Percentiles rank a stretch among this genome's conserved stretches.
Evolutionary conservation across 1,140 invertebrate species (phyloP).

Genomic region (Leptoteleia sp.): DNA sequence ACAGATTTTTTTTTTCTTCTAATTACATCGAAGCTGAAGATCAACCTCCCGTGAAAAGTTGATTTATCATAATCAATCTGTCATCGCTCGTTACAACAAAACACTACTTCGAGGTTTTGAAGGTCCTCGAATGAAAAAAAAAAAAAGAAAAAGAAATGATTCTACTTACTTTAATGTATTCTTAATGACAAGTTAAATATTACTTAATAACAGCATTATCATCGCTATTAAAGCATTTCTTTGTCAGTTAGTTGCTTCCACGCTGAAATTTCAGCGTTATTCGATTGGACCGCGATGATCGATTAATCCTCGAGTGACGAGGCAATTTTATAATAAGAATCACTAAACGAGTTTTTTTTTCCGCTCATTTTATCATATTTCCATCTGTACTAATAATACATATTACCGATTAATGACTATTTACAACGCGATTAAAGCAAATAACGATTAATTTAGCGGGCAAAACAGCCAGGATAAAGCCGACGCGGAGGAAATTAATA

Average conservation of each 20-base stretch:
- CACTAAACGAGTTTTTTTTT: slow-evolving; percentile 1
- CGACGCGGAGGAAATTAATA: too few species aligned
- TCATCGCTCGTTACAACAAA: background rate
- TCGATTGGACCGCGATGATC: slow-evolving; percentile 25
- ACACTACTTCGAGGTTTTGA: too few species aligned
- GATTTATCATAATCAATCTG: slow-evolving; percentile 8
- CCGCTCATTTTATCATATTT: background rate
- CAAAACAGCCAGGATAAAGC: too few species aligned
- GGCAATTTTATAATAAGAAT: slow-evolving; percentile 24
- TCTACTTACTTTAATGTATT: slow-evolving; percentile 32
- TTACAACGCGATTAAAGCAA: background rate
- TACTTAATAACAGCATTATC: slow-evolving; percentile 46
- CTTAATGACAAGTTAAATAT: slow-evolving; percentile 43
- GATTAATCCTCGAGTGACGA: slow-evolving; percentile 35
- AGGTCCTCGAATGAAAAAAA: too few species aligned
- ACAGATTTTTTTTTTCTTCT: too few species aligned
- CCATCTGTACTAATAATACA: slow-evolving; percentile 10
- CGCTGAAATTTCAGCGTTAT: slow-evolving; percentile 22
- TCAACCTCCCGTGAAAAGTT: background rate
- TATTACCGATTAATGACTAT: slow-evolving; percentile 12
- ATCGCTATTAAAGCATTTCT: slow-evolving; percentile 19
- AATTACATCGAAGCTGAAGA: too few species aligned
- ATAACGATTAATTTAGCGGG: background rate
- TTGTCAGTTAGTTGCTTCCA: slow-evolving; percentile 22
- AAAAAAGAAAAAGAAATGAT: too few species aligned